These are phyloP conservation scores for Apantesis nais DNA, from an alignment of 2,888 invertebrate species.

Conservation along the genomic window DNA sequence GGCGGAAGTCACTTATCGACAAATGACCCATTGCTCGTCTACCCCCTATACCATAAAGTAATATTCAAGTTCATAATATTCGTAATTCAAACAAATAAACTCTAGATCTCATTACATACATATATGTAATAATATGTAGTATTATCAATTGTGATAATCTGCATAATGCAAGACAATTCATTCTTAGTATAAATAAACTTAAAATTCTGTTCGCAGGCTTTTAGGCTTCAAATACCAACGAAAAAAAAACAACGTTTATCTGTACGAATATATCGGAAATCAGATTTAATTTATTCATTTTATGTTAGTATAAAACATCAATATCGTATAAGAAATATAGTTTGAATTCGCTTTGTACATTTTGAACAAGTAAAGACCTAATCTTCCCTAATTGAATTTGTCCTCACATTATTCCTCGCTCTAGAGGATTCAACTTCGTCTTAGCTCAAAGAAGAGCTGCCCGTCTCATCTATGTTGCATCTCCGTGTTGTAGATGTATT, in stretches of 20 bases:
- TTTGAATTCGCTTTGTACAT: background rate
- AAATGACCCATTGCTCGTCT: too few species aligned
- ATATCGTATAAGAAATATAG: background rate
- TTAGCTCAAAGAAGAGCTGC: conserved; percentile 44
- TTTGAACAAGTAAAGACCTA: background rate
- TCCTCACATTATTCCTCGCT: conserved; percentile 43
- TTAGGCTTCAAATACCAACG: background rate
- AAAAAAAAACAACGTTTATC: too few species aligned
- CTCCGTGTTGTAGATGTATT: conserved; percentile 29
- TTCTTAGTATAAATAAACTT: too few species aligned
- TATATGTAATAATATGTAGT: too few species aligned
- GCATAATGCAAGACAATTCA: background rate
- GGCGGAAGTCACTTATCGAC: too few species aligned
- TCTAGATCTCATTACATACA: too few species aligned
- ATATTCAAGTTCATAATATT: too few species aligned
- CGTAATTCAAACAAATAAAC: too few species aligned
- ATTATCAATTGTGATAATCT: background rate
- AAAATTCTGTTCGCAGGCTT: too few species aligned
- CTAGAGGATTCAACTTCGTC: conserved; percentile 42
- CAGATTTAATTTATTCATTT: background rate
- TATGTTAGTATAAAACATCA: background rate
- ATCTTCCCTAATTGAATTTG: conserved; percentile 24
- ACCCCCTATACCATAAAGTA: too few species aligned
- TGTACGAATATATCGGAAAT: too few species aligned
- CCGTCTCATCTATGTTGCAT: conserved; percentile 49